Conservation (phyloP, 2,888 invertebrate species). For the Hydrotaea diabolus region DNA sequence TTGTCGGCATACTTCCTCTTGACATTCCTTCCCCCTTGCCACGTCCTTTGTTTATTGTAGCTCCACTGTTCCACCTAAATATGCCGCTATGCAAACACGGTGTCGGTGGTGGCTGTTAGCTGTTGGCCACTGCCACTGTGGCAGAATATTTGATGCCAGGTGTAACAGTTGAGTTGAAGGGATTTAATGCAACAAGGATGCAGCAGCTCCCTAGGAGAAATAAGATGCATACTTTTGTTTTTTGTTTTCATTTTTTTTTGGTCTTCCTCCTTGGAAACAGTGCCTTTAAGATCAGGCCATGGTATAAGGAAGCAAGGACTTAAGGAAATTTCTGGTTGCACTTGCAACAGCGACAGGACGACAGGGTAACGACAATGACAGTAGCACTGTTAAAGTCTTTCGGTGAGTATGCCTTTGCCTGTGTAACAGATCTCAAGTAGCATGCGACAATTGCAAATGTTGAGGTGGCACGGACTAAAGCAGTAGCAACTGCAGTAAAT, state of each 20-base stretch:
- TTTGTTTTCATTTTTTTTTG: neutral
- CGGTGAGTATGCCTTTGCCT: conserved; percentile 3
- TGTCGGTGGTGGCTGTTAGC: neutral
- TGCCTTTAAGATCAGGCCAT: neutral
- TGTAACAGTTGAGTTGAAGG: conserved; percentile 51
- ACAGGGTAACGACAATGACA: conserved; percentile 7
- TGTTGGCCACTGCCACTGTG: conserved; percentile 16
- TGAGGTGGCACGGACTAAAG: neutral
- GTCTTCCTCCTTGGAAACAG: neutral
- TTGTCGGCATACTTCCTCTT: no score
- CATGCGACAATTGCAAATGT: conserved; percentile 66
- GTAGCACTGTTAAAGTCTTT: neutral
- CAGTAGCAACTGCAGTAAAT: neutral
- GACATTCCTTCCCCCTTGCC: neutral
- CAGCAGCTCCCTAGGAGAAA: neutral
- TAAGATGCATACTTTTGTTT: conserved; percentile 17
- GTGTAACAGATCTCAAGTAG: conserved; percentile 59
- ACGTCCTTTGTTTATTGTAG: neutral
- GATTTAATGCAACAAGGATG: conserved; percentile 69
- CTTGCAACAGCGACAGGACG: conserved; percentile 41
- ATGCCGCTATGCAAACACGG: conserved; percentile 13
- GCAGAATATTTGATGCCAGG: conserved; percentile 70
- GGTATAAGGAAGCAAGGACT: neutral
- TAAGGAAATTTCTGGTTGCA: conserved; percentile 51
- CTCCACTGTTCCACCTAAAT: conserved; percentile 26